These are phyloP conservation scores for Podiceps cristatus DNA, from an alignment of 2,113 vertebrate species.

Conservation along the genomic window DNA sequence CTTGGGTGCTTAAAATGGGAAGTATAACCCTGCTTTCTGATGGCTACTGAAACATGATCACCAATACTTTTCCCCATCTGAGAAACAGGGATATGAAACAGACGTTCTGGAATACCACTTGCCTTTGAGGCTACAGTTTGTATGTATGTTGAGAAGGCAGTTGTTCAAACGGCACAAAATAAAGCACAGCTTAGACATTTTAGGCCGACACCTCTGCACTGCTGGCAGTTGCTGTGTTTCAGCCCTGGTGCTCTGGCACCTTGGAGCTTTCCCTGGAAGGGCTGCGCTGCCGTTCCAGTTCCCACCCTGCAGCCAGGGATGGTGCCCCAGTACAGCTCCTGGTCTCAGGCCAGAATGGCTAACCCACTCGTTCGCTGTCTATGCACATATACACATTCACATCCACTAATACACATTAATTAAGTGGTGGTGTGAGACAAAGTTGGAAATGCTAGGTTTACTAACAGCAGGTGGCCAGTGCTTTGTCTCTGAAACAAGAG, in stretches of 20 bases:
- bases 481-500: constrained; percentile 58
- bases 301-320: accelerated
- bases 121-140: neutral
- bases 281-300: neutral
- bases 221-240: neutral
- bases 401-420: neutral
- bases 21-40: neutral
- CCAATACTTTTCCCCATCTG: neutral
- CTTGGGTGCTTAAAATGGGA: neutral
- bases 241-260: neutral
- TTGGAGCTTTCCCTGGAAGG: neutral
- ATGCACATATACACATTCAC: neutral
- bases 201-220: neutral
- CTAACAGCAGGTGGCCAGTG: neutral
- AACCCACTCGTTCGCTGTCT: neutral
- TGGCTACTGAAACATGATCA: neutral
- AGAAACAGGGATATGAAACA: neutral
- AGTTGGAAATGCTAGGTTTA: neutral
- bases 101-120: neutral
- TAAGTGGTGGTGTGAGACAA: constrained; percentile 5
- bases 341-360: neutral
- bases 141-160: neutral
- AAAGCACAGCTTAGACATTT: neutral
- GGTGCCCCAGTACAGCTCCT: neutral
- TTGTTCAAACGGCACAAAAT: neutral